Evolutionary conservation across 2,888 invertebrate species (phyloP).

Genomic region (Sabatieria punctata): DNA sequence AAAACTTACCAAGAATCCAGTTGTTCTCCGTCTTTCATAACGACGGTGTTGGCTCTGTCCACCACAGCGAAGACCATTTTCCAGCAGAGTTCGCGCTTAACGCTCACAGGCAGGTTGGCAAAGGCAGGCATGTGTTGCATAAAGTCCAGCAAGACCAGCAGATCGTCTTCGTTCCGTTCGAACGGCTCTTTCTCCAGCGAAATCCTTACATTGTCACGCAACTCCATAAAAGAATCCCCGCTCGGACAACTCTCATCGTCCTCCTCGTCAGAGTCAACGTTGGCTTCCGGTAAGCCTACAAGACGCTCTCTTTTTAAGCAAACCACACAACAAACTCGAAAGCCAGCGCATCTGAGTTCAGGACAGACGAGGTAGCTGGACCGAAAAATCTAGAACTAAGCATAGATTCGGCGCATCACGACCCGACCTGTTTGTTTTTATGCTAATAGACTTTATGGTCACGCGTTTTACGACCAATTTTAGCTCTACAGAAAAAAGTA

Average conservation of each 20-base stretch:
- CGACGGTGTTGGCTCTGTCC: constrained; percentile 84
- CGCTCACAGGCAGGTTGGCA: constrained; percentile 87
- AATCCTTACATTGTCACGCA: constrained; percentile 84
- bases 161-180: constrained; percentile 83
- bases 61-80: constrained; percentile 96
- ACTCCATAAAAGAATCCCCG: constrained; percentile 33
- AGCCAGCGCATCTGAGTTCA: no score
- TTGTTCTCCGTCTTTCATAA: constrained; percentile 97
- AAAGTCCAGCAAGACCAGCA: constrained; percentile 83
- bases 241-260: constrained; percentile 25
- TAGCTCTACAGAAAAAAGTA: no score
- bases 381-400: no score
- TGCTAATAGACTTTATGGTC: no score
- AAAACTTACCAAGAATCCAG: constrained; percentile 96
- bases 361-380: no score
- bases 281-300: constrained; percentile 79
- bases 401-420: no score
- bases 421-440: no score
- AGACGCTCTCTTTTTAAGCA: no score
- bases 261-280: constrained; percentile 75
- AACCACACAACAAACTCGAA: no score
- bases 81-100: constrained; percentile 45
- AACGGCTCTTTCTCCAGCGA: constrained; percentile 92
- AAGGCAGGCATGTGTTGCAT: constrained; percentile 66
- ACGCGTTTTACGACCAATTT: no score